Evolutionary conservation across 1,140 invertebrate species (phyloP), one percentile per base, ranked within the genome.

Genomic region (Probaryconus sp.): DNA sequence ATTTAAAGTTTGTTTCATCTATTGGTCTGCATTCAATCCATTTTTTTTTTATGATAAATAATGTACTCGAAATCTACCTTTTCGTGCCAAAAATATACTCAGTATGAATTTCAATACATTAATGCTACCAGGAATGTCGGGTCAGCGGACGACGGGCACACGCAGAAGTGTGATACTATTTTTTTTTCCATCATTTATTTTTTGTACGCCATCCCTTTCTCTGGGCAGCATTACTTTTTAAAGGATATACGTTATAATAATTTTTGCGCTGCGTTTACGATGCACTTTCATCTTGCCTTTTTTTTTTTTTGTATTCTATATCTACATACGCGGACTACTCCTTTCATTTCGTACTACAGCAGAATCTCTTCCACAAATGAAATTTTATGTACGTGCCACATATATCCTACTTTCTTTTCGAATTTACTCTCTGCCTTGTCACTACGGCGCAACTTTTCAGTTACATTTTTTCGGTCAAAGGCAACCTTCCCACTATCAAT

Each of bases 241-340:
- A n/a, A n/a, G n/a, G n/a, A n/a, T 18, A 58, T 51, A 60, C 38
- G 43, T 58, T 58, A 68, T 60, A 60, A 69, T 60, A 69, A 69
- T 69, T 60, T 58, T 60, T 58, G 10, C 47, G 24, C 40, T 45
- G 30, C 55, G 47, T 60, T 43, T 69, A 53, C 18, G 35, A 45
- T 69, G 53, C 65, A 43, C 55, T 60, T 69, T 60, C 65, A 61
- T 69, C 24, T 69, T 58, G 14, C 20, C 35, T 33, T 51, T 60
- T 60, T 43, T 17, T n/a, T 33, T 33, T 56, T 70, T 48, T 53
- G n/a, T n/a, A n/a, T n/a, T n/a, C n/a, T n/a, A n/a, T n/a, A 55
- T 63, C 38, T 16, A 48, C 55, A 45, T 20, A 55, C 16, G 42
- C 18, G 24, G 16, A 26, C n/a, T n/a, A n/a, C 16, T 31, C 31